Base-by-base conservation (phyloP, 2,797 vertebrate species). In the Trachops cirrhosus region DNA sequence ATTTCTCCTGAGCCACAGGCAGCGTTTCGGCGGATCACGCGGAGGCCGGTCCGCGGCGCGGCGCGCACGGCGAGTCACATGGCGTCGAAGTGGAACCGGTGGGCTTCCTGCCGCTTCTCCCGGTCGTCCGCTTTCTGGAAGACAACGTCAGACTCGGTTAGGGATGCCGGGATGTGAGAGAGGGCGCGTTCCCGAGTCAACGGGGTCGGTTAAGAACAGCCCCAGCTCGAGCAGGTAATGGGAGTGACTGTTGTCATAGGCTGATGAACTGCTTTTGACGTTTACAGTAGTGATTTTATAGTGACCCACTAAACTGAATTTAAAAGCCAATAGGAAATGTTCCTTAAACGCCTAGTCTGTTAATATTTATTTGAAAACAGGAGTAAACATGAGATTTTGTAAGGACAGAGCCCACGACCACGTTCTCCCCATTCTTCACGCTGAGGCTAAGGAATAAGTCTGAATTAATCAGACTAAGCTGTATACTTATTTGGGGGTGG, bases 31-130 rank as follows among this genome's bases (percentile, higher is more conserved):
- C 93, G 95, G 91, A 97, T 97, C 96, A 97, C 91, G 96, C 71
- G 91, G 97, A 48, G 96, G 95, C 78, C 77, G 67, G 59, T 97
- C 96, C 91, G 92, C 14, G 2, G 2, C 6, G 1, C 50, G 91
- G 91, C 77, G 93, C 68, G 96, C 94, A 97, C 96, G 97, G 97
- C 92, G 92, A 93, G 97, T 99, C 98, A 99, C 99, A 99, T 99
- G 95, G 99, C 99, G 89, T 99, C 99, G 91, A 99, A 99, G 98
- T 99, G 99, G 98, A 99, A 99, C 71, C 99, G 99, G 96, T 99
- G 99, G 68, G 99, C 99, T 98, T 99, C 99, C 96, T 99, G 99
- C 64, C 99, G 98, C 97, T 99, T 99, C 98, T 99, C 99, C 87
- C 99, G 98, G 96, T 99, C 99, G 75, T 99, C 99, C 15, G 99